Percentiles rank a stretch among this genome's conserved stretches.
phyloP scores from a whole-genome alignment of 2,113 vertebrate species.

The Oreochromis tanganicae region DNA sequence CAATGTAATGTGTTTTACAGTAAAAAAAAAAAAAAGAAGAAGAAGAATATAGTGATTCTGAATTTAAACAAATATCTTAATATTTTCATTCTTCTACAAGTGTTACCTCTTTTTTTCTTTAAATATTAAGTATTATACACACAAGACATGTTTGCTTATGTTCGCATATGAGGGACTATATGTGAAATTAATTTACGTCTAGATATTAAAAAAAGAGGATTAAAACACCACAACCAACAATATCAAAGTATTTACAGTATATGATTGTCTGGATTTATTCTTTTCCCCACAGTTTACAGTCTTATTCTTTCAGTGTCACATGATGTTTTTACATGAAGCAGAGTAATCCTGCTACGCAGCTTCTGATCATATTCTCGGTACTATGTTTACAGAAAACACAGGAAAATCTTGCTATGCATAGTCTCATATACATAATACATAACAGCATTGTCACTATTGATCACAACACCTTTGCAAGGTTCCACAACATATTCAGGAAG shows the following conservation, averaged over 20 bases:
- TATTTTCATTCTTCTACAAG: not conserved
- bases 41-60: not conserved
- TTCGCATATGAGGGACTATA: not conserved
- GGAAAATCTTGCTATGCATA: not conserved
- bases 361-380: not conserved
- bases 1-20: not conserved
- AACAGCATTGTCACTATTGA: not conserved
- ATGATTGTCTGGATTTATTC: not conserved
- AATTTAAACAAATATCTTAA: not conserved
- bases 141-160: not conserved
- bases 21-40: too few species aligned
- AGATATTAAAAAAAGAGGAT: not conserved
- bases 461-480: not conserved
- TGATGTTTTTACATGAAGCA: not conserved
- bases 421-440: not conserved
- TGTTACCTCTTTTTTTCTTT: not conserved
- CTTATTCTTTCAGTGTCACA: not conserved
- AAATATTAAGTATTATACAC: not conserved
- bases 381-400: not conserved
- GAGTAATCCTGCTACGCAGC: not conserved
- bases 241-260: not conserved
- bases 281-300: not conserved
- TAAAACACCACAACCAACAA: not conserved
- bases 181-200: not conserved
- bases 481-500: not conserved